A percentile compares a stretch with the other conserved stretches of the same genome.
Conservation (phyloP, 35 echinoderm and acorn worm genomes). For the Anneissia japonica region DNA sequence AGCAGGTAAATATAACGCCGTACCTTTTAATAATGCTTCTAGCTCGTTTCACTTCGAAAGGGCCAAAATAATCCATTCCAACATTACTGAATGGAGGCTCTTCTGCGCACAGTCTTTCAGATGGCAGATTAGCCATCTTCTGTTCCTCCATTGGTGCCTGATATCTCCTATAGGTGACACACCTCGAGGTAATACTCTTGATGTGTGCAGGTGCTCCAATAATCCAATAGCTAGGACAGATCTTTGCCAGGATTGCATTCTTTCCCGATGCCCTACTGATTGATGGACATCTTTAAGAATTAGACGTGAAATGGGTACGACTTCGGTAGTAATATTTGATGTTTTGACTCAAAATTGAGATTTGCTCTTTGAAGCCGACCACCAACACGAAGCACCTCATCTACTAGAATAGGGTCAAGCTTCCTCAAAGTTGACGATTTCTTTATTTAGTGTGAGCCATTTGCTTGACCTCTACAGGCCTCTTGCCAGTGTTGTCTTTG, state of each 20-base stretch:
- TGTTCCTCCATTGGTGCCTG: not conserved
- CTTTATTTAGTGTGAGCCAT: not conserved
- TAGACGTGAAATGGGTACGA: not conserved
- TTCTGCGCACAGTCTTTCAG: not conserved
- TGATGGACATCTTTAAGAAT: not conserved
- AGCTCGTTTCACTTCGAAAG: constrained; percentile 12
- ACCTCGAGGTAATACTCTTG: not conserved
- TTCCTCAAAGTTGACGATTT: not conserved
- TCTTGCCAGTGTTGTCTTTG: not conserved
- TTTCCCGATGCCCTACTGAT: not conserved
- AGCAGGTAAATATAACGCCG: not conserved
- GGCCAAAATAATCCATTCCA: constrained; percentile 28
- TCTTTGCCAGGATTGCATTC: not conserved
- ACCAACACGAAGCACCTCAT: not conserved
- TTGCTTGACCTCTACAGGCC: not conserved
- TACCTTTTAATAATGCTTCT: not conserved
- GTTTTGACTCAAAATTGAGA: not conserved
- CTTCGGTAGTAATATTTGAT: not conserved
- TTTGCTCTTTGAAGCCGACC: not conserved
- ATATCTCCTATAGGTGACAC: not conserved
- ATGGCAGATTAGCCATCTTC: not conserved
- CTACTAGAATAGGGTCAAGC: not conserved
- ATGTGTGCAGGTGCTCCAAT: not conserved
- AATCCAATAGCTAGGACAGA: not conserved
- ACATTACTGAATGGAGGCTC: not conserved